Conservation (phyloP, 2,797 vertebrate species). For the Lepus townsendii region DNA sequence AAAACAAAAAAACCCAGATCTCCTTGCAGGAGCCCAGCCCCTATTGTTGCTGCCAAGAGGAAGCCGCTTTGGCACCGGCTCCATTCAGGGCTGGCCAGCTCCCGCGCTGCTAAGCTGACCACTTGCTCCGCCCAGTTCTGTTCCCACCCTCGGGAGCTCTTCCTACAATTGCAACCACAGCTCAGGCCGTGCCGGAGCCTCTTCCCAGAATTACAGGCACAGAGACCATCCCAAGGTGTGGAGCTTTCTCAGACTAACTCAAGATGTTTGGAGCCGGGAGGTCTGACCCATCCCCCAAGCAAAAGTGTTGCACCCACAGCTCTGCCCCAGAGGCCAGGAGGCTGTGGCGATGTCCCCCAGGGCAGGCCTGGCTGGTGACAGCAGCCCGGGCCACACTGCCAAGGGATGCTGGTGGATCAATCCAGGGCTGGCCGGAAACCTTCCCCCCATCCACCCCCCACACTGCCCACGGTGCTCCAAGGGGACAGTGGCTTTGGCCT, state of each 20-base stretch:
- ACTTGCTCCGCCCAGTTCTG: not conserved
- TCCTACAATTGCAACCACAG: slow-evolving; percentile 16
- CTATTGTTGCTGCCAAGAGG: not conserved
- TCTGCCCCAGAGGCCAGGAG: not conserved
- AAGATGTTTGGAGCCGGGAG: not conserved
- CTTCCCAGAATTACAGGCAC: not conserved
- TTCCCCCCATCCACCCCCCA: not conserved
- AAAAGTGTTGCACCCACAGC: not conserved
- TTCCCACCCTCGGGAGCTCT: slow-evolving; percentile 12
- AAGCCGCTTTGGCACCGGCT: not conserved
- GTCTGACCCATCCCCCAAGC: not conserved
- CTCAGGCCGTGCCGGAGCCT: not conserved
- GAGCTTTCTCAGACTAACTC: not conserved
- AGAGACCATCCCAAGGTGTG: not conserved
- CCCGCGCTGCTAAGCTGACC: not conserved
- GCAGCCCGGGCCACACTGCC: not conserved
- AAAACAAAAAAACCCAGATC: too few species aligned
- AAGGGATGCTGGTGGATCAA: not conserved
- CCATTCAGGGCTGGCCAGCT: not conserved
- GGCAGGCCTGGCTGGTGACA: not conserved
- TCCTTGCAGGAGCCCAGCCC: not conserved
- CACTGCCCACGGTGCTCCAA: not conserved
- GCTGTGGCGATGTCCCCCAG: not conserved
- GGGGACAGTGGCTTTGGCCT: slow-evolving; percentile 22
- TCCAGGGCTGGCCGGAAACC: not conserved